These are phyloP conservation scores for Selene dorsalis DNA, from an alignment of 2,797 vertebrate species.

Conservation along the genomic window DNA sequence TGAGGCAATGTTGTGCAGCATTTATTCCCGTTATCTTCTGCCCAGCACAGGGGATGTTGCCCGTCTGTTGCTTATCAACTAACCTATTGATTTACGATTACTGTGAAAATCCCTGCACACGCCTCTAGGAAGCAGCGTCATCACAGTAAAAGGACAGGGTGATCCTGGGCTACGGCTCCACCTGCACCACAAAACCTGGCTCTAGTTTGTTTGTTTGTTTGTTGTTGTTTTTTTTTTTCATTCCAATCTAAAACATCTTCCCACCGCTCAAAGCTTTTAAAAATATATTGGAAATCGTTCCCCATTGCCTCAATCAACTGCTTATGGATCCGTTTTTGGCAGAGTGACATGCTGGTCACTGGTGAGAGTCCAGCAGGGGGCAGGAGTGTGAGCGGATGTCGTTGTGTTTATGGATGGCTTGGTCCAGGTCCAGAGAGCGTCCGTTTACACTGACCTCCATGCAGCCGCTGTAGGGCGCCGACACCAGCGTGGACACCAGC, in stretches of 20 bases:
- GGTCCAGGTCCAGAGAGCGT: slow-evolving; percentile 89
- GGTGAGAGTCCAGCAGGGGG: slow-evolving; percentile 84
- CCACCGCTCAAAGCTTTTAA: slow-evolving; percentile 54
- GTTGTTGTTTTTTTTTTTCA: slow-evolving; percentile 13
- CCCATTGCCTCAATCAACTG: slow-evolving; percentile 65
- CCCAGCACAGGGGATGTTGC: slow-evolving; percentile 40
- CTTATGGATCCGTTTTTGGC: slow-evolving; percentile 51
- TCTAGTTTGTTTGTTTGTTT: slow-evolving; percentile 32
- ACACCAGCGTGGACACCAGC: slow-evolving; percentile 90
- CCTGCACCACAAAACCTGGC: slow-evolving; percentile 41
- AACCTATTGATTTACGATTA: slow-evolving; percentile 38
- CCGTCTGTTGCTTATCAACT: slow-evolving; percentile 36
- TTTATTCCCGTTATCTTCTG: slow-evolving; percentile 48
- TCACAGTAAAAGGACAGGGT: slow-evolving; percentile 60
- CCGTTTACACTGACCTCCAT: slow-evolving; percentile 89
- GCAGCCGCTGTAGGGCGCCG: slow-evolving; percentile 92
- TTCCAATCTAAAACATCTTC: slow-evolving; percentile 63
- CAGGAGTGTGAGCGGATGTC: slow-evolving; percentile 97
- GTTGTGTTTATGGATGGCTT: slow-evolving; percentile 91
- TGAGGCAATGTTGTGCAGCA: slow-evolving; percentile 72
- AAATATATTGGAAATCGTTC: slow-evolving; percentile 55
- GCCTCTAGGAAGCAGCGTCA: slow-evolving; percentile 57
- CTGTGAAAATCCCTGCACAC: slow-evolving; percentile 52
- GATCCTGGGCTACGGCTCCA: slow-evolving; percentile 54
- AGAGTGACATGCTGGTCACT: slow-evolving; percentile 61